phyloP scores from a whole-genome alignment of 2,113 vertebrate species.

The Fregata magnificens region DNA sequence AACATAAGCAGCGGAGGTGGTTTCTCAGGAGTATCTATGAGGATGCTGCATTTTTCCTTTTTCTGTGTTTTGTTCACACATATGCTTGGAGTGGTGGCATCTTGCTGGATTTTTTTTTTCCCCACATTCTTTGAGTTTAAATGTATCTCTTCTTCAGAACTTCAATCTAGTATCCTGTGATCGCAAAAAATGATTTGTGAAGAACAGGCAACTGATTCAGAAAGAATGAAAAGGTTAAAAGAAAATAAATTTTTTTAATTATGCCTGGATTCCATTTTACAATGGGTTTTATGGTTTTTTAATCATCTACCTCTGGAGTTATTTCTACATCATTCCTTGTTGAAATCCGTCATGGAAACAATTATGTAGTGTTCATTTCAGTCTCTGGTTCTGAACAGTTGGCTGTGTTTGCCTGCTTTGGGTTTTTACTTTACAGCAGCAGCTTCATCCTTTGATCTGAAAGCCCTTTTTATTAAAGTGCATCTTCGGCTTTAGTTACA shows the following conservation, averaged over 20 bases:
- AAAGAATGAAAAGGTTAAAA: neutral
- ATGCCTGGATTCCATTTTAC: neutral
- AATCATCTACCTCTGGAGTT: neutral
- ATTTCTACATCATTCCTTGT: accelerated
- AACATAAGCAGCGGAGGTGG: neutral
- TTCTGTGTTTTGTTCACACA: neutral
- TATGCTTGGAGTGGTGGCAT: neutral
- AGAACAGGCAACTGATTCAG: neutral
- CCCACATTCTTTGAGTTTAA: neutral
- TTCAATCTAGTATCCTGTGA: neutral
- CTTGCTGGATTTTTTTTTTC: neutral
- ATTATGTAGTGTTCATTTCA: neutral
- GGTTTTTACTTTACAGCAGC: neutral
- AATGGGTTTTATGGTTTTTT: neutral
- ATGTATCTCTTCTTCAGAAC: neutral
- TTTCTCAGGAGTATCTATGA: neutral
- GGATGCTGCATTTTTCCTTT: neutral
- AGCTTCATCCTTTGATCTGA: neutral
- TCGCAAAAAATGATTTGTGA: neutral
- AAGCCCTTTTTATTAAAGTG: neutral
- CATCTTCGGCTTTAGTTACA: neutral
- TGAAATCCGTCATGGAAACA: neutral
- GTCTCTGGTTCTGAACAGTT: neutral
- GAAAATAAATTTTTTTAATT: neutral
- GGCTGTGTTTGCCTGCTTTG: neutral